phyloP scores from a whole-genome alignment of 2,797 vertebrate genomes.

The Iguana delicatissima region DNA sequence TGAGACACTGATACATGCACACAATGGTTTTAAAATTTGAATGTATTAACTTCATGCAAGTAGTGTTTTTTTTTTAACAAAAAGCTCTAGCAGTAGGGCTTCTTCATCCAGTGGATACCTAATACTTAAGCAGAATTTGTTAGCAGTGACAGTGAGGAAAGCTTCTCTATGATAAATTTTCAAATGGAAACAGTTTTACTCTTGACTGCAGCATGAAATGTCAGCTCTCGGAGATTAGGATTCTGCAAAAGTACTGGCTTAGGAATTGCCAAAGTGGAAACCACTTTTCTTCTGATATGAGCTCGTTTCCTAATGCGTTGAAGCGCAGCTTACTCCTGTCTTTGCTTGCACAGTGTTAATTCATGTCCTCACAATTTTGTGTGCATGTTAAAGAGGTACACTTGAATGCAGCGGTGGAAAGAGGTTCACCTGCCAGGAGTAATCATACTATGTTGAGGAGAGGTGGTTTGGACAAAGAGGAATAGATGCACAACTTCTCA shows the following conservation, averaged over 20 bases:
- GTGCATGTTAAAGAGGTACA: slow-evolving; percentile 25
- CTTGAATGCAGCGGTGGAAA: background rate
- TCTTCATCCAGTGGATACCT: slow-evolving; percentile 36
- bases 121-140: slow-evolving; percentile 60
- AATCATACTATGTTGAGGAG: slow-evolving; percentile 1
- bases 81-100: background rate
- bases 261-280: slow-evolving; percentile 57
- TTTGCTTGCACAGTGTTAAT: slow-evolving; percentile 5
- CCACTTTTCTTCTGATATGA: slow-evolving; percentile 50
- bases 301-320: slow-evolving; percentile 47
- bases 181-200: slow-evolving; percentile 60
- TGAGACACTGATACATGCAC: background rate
- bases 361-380: background rate
- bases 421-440: slow-evolving; percentile 26
- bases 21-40: slow-evolving; percentile 18
- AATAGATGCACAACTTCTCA: background rate
- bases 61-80: background rate
- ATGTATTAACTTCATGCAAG: slow-evolving; percentile 6
- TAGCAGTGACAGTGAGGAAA: slow-evolving; percentile 62
- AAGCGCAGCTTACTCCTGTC: slow-evolving; percentile 29
- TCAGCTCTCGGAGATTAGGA: slow-evolving; percentile 62
- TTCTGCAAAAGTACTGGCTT: slow-evolving; percentile 57
- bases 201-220: slow-evolving; percentile 65
- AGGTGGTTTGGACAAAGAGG: slow-evolving; percentile 8
- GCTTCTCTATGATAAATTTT: slow-evolving; percentile 65